phyloP scores from a whole-genome alignment of 2,888 invertebrate genomes.

The Ophion slaviceki region DNA sequence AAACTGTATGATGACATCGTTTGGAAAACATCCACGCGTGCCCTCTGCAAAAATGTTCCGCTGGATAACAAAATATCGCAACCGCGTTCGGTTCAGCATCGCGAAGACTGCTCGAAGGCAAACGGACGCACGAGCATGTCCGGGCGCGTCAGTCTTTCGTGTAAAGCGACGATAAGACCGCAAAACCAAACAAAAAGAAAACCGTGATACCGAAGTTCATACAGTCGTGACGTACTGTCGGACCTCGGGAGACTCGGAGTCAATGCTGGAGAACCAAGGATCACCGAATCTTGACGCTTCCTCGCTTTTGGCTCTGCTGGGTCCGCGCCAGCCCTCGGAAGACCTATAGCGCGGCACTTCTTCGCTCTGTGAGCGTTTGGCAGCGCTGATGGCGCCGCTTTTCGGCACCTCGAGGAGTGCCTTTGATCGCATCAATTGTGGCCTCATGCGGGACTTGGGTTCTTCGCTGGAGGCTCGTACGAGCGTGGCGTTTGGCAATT shows the following conservation, averaged over 20 bases:
- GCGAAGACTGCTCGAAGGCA: background rate
- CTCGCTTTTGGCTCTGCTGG: conserved; percentile 80
- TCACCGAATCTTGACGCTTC: conserved; percentile 78
- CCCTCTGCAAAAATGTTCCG: background rate
- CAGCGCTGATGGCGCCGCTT: conserved; percentile 71
- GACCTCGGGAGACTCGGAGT: conserved; percentile 75
- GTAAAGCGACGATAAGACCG: background rate
- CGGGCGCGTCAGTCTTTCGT: too few relatives aligned
- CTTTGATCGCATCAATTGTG: conserved; percentile 78
- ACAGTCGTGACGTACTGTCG: conserved; percentile 82
- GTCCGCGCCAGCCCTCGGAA: conserved; percentile 74
- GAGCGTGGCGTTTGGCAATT: conserved; percentile 70
- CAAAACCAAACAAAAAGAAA: conserved; percentile 22
- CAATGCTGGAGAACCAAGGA: conserved; percentile 76
- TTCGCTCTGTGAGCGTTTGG: conserved; percentile 81
- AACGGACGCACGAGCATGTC: too few relatives aligned
- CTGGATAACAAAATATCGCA: background rate
- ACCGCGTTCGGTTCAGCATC: background rate
- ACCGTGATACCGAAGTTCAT: conserved; percentile 54
- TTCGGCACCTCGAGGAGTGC: conserved; percentile 79
- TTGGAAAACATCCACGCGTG: too few relatives aligned
- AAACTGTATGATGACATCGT: too few relatives aligned
- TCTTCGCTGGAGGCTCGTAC: conserved; percentile 79
- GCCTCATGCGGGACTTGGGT: conserved; percentile 76
- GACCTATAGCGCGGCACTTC: conserved; percentile 78